phyloP scores from a whole-genome alignment of 2,888 invertebrate genomes.

The Megamerina dolium region DNA sequence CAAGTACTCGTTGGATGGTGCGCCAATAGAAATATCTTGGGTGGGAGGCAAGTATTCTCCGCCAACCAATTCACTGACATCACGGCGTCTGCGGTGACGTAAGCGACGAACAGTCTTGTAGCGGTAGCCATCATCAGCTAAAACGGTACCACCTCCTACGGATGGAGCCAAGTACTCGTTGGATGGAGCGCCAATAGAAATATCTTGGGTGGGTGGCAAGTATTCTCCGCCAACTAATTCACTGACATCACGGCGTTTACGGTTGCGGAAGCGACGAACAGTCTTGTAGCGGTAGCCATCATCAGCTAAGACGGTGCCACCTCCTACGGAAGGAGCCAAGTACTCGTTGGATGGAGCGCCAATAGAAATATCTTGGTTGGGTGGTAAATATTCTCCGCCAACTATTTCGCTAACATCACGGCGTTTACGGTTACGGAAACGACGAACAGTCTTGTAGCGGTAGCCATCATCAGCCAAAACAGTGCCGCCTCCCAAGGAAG shows the following conservation, averaged over 20 bases:
- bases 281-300: conserved; percentile 26
- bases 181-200: conserved; percentile 12
- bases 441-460: conserved; percentile 26
- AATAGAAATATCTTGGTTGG: conserved; percentile 8
- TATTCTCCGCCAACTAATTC: conserved; percentile 36
- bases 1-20: conserved; percentile 13
- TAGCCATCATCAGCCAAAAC: conserved; percentile 19
- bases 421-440: conserved; percentile 12
- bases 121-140: conserved; percentile 21
- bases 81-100: neutral
- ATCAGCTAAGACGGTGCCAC: conserved; percentile 18
- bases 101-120: conserved; percentile 12
- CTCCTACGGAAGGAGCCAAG: conserved; percentile 12
- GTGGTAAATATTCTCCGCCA: conserved; percentile 15
- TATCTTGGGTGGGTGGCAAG: conserved; percentile 28
- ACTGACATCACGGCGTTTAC: conserved; percentile 22
- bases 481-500: conserved; percentile 10
- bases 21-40: conserved; percentile 13
- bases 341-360: conserved; percentile 11
- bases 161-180: conserved; percentile 11
- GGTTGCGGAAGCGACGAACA: conserved; percentile 14
- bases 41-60: conserved; percentile 31
- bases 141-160: conserved; percentile 5
- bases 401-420: conserved; percentile 23
- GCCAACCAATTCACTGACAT: neutral